Conservation (phyloP, 2,888 invertebrate genomes). For the Acronicta alni region DNA sequence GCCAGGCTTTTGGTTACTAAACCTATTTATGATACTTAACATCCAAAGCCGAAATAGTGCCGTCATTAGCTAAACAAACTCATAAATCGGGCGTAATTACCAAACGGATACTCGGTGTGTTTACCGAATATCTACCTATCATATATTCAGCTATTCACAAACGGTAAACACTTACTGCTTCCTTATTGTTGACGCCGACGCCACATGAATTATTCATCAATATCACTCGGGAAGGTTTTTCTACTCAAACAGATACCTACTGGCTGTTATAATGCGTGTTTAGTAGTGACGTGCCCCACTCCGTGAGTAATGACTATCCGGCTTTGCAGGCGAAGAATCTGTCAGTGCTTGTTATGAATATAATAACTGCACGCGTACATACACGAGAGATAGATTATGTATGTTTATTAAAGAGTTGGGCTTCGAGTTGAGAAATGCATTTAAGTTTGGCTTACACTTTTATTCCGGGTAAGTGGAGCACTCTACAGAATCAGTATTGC, state of each 20-base stretch:
- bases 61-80: slow-evolving; percentile 42
- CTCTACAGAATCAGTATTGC: neutral
- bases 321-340: slow-evolving; percentile 31
- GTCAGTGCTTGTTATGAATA: slow-evolving; percentile 48
- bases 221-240: slow-evolving; percentile 56
- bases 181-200: slow-evolving; percentile 56
- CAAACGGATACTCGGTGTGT: slow-evolving; percentile 20
- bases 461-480: slow-evolving; percentile 2
- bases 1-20: slow-evolving; percentile 23
- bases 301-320: slow-evolving; percentile 43
- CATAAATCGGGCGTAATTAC: slow-evolving; percentile 46
- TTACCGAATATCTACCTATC: slow-evolving; percentile 36
- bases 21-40: slow-evolving; percentile 30
- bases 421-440: slow-evolving; percentile 28
- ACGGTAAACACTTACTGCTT: slow-evolving; percentile 58
- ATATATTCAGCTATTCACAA: slow-evolving; percentile 50
- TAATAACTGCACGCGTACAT: slow-evolving; percentile 38
- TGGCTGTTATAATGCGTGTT: slow-evolving; percentile 53
- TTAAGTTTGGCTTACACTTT: slow-evolving; percentile 26
- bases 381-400: slow-evolving; percentile 28
- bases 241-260: slow-evolving; percentile 54
- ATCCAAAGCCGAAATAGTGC: slow-evolving; percentile 31
- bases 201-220: slow-evolving; percentile 56
- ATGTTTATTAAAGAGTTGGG: slow-evolving; percentile 27
- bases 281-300: slow-evolving; percentile 44